Evolutionary conservation across 1,140 invertebrate genomes (phyloP), one percentile per base, ranked within the genome.

Genomic region (Drosophila chauvacae): DNA sequence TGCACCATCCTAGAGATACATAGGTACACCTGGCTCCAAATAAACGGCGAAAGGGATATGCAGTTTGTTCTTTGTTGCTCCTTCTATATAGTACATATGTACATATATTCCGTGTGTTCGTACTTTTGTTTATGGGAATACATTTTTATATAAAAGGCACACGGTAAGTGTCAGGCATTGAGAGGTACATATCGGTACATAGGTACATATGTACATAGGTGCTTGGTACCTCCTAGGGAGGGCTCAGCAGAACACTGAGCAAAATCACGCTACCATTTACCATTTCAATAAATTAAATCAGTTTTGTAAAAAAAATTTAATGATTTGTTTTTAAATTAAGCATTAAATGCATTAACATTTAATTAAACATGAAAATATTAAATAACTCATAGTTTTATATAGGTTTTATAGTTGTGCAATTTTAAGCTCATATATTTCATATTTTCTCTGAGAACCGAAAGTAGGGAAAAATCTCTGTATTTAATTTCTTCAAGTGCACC

Each of bases 51-150:
- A 60, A 64, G 37, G 37, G 13, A 60, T 60, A 26, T 33, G 37
- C 4, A 30, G 35, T 3, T 10, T 13, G 10, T 56, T 5, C 7
- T 6, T 16, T 20, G 16, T 20, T 61, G 10, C 11, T 20, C 4
- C 11, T 20, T 44, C 18, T 55, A 37, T 70, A 68, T 55, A 37
- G 7, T 16, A 35, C 2, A 35, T 30, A 30, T 7, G 1, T 28
- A 30, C 7, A 9, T 30, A 30, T 30, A 9, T 30, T 28, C 26
- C 26, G 26, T 6, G 26, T 6, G 33, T 33, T 68, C 35, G 10
- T 23, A 66, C 47, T 20, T 37, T 44, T 66, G 62, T 70, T 70
- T 68, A 68, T 50, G 39, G 44, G 66, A 70, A 70, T 66, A 30
- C 9, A 23, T 47, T 66, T 63, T 33, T 63, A 63, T 47, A 37